phyloP scores from a whole-genome alignment of 2,797 vertebrate genomes.

The Rhinogobio ventralis region DNA sequence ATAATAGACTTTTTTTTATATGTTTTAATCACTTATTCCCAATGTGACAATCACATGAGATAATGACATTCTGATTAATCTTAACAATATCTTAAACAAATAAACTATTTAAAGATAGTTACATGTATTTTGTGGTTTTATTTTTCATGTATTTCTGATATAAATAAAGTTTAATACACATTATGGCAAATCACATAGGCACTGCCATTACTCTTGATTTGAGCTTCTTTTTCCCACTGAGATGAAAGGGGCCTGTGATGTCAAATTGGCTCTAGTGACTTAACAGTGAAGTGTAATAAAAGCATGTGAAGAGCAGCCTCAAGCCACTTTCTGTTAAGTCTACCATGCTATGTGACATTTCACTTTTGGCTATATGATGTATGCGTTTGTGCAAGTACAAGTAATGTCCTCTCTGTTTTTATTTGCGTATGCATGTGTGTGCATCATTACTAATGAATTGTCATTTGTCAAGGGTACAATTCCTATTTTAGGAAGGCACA shows the following conservation, averaged over 20 bases:
- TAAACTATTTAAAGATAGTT: background rate
- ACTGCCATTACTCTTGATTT: background rate
- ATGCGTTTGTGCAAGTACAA: background rate
- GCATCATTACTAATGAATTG: conserved; percentile 18
- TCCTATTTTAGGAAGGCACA: conserved; percentile 10
- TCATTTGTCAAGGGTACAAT: background rate
- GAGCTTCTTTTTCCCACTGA: background rate
- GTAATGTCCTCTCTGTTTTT: background rate
- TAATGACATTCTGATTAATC: background rate
- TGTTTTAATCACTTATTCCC: background rate
- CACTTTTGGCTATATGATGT: conserved; percentile 24
- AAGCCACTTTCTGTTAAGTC: conserved; percentile 50
- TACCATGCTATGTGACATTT: conserved; percentile 44
- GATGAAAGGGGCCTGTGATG: conserved; percentile 27
- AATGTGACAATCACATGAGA: background rate
- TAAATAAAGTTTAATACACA: background rate
- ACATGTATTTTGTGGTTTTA: background rate
- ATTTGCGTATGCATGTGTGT: background rate
- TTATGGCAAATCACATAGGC: background rate
- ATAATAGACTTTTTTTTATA: background rate
- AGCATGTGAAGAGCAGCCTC: conserved; percentile 50
- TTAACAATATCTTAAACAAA: background rate
- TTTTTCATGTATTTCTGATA: background rate
- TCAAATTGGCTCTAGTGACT: conserved; percentile 35
- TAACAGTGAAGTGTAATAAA: conserved; percentile 40